phyloP scores from a whole-genome alignment of 2,888 invertebrate genomes.

The Parnassius glacialis region DNA sequence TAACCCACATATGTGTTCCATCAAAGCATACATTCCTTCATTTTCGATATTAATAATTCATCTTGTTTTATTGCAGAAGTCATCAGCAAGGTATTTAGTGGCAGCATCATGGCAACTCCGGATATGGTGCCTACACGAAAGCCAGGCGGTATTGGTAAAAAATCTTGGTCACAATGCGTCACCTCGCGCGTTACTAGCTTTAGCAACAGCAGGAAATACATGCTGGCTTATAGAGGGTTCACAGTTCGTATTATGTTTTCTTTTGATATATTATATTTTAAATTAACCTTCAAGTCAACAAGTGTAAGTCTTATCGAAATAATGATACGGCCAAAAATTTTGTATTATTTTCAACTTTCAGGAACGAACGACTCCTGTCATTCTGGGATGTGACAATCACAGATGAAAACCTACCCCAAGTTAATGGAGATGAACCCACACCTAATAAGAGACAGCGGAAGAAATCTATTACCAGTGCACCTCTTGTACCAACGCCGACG shows the following conservation, averaged over 20 bases:
- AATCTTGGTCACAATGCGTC: slow-evolving; percentile 65
- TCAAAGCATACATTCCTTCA: too few relatives aligned
- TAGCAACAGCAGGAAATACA: slow-evolving; percentile 49
- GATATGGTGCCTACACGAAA: slow-evolving; percentile 60
- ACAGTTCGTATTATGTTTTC: slow-evolving; percentile 51
- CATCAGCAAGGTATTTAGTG: slow-evolving; percentile 54
- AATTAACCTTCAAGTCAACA: too few relatives aligned
- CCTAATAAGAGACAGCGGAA: slow-evolving; percentile 60
- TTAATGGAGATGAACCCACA: slow-evolving; percentile 57
- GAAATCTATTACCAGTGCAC: slow-evolving; percentile 44
- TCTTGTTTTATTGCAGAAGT: slow-evolving; percentile 46
- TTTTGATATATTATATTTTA: too few relatives aligned
- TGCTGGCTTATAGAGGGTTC: slow-evolving; percentile 71
- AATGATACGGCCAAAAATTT: too few relatives aligned
- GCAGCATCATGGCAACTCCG: slow-evolving; percentile 68
- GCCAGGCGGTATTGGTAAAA: slow-evolving; percentile 49
- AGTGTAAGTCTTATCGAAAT: too few relatives aligned
- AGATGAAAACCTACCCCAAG: slow-evolving; percentile 45
- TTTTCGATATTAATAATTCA: not conserved
- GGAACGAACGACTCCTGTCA: slow-evolving; percentile 70
- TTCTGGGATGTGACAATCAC: slow-evolving; percentile 72
- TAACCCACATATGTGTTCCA: too few relatives aligned
- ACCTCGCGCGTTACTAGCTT: slow-evolving; percentile 49
- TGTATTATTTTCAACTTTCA: slow-evolving; percentile 34
- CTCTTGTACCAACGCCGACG: slow-evolving; percentile 46